phyloP scores from a whole-genome alignment of 2,797 vertebrate species.

The Thalassophryne amazonica region DNA sequence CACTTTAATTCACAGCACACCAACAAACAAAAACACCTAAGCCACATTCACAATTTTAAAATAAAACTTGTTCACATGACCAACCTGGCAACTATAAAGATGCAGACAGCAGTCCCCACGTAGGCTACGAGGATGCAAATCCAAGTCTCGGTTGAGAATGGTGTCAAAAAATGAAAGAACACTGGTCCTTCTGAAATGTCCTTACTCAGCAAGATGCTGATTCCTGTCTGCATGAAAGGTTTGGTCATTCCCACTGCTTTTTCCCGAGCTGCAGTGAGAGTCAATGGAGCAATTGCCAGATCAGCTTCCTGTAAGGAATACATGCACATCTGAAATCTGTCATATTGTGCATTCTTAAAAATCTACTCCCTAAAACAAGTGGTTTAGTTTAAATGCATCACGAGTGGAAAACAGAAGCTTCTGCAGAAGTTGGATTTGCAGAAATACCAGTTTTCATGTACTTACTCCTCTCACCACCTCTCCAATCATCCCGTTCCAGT shows the following conservation, averaged over 20 bases:
- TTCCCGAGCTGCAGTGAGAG: conserved; percentile 84
- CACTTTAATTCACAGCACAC: background rate
- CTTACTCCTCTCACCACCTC: conserved; percentile 84
- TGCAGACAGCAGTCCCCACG: conserved; percentile 81
- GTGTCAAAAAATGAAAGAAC: conserved; percentile 85
- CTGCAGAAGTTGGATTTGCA: background rate
- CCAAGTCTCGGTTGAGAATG: conserved; percentile 88
- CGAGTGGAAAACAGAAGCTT: background rate
- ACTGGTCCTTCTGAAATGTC: conserved; percentile 74
- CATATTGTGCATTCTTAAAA: too few species aligned
- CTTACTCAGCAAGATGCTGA: conserved; percentile 85
- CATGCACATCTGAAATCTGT: too few species aligned
- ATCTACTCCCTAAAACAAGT: background rate
- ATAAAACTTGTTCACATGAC: conserved; percentile 6
- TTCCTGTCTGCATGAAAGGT: conserved; percentile 89
- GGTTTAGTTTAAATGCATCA: background rate
- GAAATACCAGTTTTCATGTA: conserved; percentile 8
- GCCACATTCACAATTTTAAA: background rate
- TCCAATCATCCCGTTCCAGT: conserved; percentile 90
- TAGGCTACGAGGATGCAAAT: conserved; percentile 83
- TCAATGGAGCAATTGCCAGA: conserved; percentile 85
- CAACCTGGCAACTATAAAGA: conserved; percentile 83
- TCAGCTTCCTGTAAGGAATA: conserved; percentile 81
- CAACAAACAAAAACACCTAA: background rate
- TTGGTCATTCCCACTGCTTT: conserved; percentile 85